Evolutionary conservation across 2,113 vertebrate genomes (phyloP), one percentile per base, ranked within the genome.

Genomic region (Neotragus pygmaeus): DNA sequence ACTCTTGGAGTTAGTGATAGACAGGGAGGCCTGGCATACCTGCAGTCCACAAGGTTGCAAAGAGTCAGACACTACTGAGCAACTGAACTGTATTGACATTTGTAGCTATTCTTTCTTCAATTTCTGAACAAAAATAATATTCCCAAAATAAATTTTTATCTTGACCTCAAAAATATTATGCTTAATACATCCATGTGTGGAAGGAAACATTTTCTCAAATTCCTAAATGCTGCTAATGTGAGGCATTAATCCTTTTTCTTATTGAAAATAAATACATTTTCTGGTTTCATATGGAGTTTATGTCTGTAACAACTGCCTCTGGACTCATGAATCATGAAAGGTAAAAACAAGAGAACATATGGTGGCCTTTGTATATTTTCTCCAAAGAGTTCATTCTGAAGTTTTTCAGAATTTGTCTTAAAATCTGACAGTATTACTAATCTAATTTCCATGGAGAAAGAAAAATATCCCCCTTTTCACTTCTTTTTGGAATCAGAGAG

Each of bases 331-430:
- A 96, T 96, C 81, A 91, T 85, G n/a, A 91, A 88, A 93, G 19
- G 62, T 66, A 91, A 93, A 95, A 95, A 91, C 93, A 91, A 6
- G 19, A 90, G 85, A 94, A 87, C 93, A 95, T 94, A 94, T 87
- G 96, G 91, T 96, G 25, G 12, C 1, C 96, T 90, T 66, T 89
- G 51, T 49, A 80, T 80, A 39, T 90, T 96, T 95, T 78, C 88
- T 95, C 70, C 25, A 95, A 62, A 89, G 82, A 93, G 33, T 36
- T 78, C 25, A 58, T 66, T 77, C 55, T 77, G 33, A 94, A 86
- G 21, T 33, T 80, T 33, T 83, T 75, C 17, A 92, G 45, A 77
- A 88, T 92, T 87, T 90, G 45, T 86, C 36, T 88, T 92, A 90
- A 57, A 90, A 66, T 77, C 81, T 95, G 64, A 90, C 45, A 92